phyloP scores from a whole-genome alignment of 2,797 vertebrate species.

The Erethizon dorsatum region DNA sequence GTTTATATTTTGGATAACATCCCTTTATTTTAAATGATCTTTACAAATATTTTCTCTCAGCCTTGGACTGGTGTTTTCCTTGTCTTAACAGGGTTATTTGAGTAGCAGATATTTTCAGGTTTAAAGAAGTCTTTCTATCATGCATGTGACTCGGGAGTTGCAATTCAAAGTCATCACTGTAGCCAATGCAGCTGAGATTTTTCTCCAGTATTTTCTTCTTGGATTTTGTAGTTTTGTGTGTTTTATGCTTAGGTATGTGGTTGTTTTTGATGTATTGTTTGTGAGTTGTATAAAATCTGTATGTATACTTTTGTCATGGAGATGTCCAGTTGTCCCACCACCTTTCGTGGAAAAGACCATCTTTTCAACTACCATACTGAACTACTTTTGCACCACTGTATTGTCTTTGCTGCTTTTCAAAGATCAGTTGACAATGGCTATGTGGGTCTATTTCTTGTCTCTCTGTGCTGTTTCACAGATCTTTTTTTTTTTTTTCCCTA shows the following conservation, averaged over 20 bases:
- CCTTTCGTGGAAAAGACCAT: background rate
- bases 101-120: background rate
- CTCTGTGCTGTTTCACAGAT: background rate
- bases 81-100: background rate
- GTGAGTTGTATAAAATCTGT: background rate
- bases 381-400: accelerated
- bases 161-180: background rate
- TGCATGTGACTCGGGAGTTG: too few species aligned
- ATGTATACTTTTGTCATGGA: accelerated
- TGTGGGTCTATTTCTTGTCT: background rate
- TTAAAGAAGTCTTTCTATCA: accelerated
- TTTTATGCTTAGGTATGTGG: too few species aligned
- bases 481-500: background rate
- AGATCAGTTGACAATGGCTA: background rate
- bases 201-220: background rate
- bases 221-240: background rate
- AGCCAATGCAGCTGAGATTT: too few species aligned
- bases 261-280: too few species aligned
- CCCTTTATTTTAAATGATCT: background rate
- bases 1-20: background rate
- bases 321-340: too few species aligned
- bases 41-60: background rate
- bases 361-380: background rate
- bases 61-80: background rate
- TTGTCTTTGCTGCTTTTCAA: background rate